Percentiles rank a stretch among this genome's conserved stretches.
phyloP scores from a whole-genome alignment of 1,140 invertebrate species.

The Carcinoscorpius rotundicauda region DNA sequence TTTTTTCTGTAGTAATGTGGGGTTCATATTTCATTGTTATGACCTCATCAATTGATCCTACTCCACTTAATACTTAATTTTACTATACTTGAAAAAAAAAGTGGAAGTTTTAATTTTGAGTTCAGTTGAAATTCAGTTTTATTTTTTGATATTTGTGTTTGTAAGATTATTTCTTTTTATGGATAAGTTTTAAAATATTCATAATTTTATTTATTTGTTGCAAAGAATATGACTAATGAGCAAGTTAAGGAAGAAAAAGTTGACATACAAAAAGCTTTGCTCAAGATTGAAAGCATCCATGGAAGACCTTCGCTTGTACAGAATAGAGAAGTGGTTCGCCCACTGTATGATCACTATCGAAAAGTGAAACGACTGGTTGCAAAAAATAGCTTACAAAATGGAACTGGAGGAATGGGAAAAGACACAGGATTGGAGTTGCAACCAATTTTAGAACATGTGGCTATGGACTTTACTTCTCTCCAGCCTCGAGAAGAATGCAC shows the following conservation, averaged over 20 bases:
- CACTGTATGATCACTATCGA: constrained; percentile 80
- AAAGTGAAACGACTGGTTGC: constrained; percentile 66
- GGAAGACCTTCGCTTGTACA: constrained; percentile 68
- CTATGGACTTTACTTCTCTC: constrained; percentile 64
- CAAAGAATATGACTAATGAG: constrained; percentile 47
- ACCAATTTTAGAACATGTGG: constrained; percentile 84
- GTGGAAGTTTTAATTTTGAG: no score
- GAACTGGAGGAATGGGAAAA: constrained; percentile 40
- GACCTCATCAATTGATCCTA: no score
- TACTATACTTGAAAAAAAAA: no score
- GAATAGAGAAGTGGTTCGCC: constrained; percentile 68
- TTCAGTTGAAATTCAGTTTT: no score
- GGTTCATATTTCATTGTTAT: no score
- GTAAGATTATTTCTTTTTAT: no score
- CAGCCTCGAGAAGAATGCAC: constrained; percentile 27
- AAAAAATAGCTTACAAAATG: constrained; percentile 27
- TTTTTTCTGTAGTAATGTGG: no score
- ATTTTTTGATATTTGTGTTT: no score
- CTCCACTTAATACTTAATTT: no score
- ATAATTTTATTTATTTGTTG: no score
- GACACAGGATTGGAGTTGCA: constrained; percentile 59
- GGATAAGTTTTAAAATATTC: no score
- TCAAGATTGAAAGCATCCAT: constrained; percentile 74
- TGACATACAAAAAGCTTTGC: constrained; percentile 72
- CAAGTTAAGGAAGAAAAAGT: constrained; percentile 83